Percentiles rank a stretch among this genome's conserved stretches.
These are phyloP conservation scores for Stictonetta naevosa DNA, from an alignment of 2,113 vertebrate genomes.

Conservation along the genomic window DNA sequence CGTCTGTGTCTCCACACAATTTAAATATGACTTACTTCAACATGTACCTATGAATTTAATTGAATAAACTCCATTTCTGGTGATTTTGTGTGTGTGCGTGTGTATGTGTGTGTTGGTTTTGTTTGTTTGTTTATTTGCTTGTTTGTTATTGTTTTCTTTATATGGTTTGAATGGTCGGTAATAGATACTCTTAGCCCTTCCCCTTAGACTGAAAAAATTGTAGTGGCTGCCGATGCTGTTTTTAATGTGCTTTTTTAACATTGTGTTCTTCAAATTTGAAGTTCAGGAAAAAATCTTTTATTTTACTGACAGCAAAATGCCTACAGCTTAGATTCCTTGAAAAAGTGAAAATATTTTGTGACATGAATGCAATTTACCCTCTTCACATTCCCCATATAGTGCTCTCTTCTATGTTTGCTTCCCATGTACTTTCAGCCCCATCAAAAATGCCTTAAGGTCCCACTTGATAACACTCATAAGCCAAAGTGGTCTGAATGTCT, in stretches of 20 bases:
- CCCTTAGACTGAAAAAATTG: background rate
- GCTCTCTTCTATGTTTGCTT: slow-evolving; percentile 12
- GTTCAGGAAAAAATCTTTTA: background rate
- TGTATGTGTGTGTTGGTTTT: too few species aligned
- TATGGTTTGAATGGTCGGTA: background rate
- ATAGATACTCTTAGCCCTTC: background rate
- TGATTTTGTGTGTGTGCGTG: too few species aligned
- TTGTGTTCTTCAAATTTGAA: slow-evolving; percentile 27
- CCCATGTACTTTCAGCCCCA: background rate
- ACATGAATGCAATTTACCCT: slow-evolving; percentile 33
- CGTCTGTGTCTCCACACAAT: background rate
- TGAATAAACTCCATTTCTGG: background rate
- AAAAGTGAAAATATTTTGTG: slow-evolving; percentile 39
- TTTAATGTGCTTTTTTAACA: slow-evolving; percentile 26
- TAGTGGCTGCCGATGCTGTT: background rate
- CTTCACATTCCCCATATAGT: background rate
- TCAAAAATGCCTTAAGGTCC: background rate
- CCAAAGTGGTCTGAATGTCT: background rate
- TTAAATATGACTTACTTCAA: background rate
- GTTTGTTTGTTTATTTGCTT: too few species aligned
- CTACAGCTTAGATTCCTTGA: slow-evolving; percentile 6
- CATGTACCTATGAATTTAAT: background rate
- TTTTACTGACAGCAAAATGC: slow-evolving; percentile 51
- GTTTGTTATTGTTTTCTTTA: background rate
- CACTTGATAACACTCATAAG: background rate